Evolutionary conservation across 35 echinoderm and acorn worm species (phyloP).

Genomic region (Anneissia japonica): DNA sequence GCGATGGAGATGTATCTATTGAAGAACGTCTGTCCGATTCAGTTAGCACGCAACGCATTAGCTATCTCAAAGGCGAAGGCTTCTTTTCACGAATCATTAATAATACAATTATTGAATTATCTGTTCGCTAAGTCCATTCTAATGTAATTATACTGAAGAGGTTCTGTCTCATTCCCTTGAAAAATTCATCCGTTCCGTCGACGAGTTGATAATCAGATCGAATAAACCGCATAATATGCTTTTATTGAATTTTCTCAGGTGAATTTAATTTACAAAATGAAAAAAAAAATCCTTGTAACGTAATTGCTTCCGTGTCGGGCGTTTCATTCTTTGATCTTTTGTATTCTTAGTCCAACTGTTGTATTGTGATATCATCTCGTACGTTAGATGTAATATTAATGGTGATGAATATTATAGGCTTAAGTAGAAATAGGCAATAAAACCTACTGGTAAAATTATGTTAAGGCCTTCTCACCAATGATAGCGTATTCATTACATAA

Average conservation of each 20-base stretch:
- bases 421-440: too few species aligned
- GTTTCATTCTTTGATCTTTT: too few species aligned
- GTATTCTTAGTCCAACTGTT: too few species aligned
- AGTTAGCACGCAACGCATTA: neutral
- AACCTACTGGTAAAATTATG: too few species aligned
- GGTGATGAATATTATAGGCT: too few species aligned
- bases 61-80: neutral
- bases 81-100: slow-evolving; percentile 2
- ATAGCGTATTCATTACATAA: too few species aligned
- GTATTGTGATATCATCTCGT: too few species aligned
- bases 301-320: neutral
- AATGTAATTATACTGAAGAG: neutral
- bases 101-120: slow-evolving; percentile 3
- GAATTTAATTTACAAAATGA: neutral
- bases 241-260: neutral
- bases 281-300: neutral
- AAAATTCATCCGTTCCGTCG: neutral
- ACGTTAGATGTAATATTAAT: too few species aligned
- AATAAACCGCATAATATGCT: slow-evolving; percentile 1
- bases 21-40: neutral
- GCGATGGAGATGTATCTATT: too few species aligned
- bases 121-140: neutral
- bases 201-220: neutral
- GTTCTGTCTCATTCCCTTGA: neutral
- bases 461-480: too few species aligned